Percentiles rank a stretch among this genome's conserved stretches.
Evolutionary conservation across 2,797 vertebrate species (phyloP).

Genomic region (Esox masquinongy): DNA sequence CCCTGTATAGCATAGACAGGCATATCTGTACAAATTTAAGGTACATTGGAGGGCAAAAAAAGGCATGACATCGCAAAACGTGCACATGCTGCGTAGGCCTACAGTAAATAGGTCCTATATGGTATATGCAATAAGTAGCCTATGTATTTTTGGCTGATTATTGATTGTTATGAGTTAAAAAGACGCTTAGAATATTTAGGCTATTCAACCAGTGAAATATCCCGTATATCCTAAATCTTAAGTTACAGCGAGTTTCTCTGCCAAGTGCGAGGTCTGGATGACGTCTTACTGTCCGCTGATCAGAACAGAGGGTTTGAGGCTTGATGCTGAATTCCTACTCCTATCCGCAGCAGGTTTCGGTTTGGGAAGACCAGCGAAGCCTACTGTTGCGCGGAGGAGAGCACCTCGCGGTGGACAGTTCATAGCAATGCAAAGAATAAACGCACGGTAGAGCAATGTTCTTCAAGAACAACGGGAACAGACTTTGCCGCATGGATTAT

Average conservation of each 20-base stretch:
- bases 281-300: neutral
- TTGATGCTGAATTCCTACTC: neutral
- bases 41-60: too few species aligned
- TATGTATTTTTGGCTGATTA: too few species aligned
- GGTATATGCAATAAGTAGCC: too few species aligned
- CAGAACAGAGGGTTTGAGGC: neutral
- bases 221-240: neutral
- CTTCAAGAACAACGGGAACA: constrained; percentile 41
- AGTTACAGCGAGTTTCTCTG: neutral
- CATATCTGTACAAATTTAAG: too few species aligned
- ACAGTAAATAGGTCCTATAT: too few species aligned
- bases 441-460: constrained; percentile 63
- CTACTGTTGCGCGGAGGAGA: constrained; percentile 22
- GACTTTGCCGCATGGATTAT: constrained; percentile 31
- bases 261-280: neutral
- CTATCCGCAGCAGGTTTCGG: constrained; percentile 17
- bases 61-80: too few species aligned
- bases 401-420: constrained; percentile 55
- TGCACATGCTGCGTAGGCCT: too few species aligned
- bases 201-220: neutral
- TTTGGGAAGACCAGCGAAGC: constrained; percentile 2
- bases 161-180: too few species aligned
- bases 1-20: too few species aligned
- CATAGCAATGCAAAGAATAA: constrained; percentile 43
- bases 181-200: too few species aligned